These are phyloP conservation scores for Syrrhaptes paradoxus DNA, from an alignment of 2,113 vertebrate genomes.

Conservation along the genomic window DNA sequence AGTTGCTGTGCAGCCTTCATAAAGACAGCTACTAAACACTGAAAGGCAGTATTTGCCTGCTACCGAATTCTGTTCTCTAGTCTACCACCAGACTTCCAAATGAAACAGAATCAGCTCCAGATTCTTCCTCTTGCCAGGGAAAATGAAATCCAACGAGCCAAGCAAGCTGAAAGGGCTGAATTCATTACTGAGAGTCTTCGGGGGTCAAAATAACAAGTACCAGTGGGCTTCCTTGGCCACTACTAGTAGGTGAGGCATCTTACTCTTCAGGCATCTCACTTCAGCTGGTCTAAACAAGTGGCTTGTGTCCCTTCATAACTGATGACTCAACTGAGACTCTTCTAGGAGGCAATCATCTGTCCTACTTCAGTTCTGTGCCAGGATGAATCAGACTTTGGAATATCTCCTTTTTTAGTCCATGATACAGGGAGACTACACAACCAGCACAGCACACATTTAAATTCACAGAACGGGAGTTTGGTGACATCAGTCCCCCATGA, in stretches of 20 bases:
- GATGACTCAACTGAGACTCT: background rate
- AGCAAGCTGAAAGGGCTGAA: background rate
- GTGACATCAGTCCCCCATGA: background rate
- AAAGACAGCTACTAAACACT: background rate
- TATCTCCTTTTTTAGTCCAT: background rate
- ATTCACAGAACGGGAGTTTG: background rate
- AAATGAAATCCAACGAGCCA: background rate
- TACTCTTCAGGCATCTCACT: background rate
- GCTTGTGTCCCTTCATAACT: background rate
- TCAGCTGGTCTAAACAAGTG: background rate
- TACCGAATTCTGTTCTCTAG: background rate
- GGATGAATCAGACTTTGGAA: conserved; percentile 7
- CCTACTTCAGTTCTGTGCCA: background rate
- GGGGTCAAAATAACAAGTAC: background rate
- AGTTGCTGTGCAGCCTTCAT: background rate
- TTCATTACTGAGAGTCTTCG: background rate
- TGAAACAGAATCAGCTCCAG: background rate
- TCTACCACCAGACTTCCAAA: background rate
- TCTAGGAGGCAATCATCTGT: background rate
- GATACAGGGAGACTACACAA: background rate
- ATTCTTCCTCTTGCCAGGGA: background rate
- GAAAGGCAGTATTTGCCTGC: background rate
- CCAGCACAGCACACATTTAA: background rate
- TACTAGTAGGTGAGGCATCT: background rate
- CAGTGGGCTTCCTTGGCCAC: background rate